Conservation (phyloP, 2,113 vertebrate species). For the Colius striatus region DNA sequence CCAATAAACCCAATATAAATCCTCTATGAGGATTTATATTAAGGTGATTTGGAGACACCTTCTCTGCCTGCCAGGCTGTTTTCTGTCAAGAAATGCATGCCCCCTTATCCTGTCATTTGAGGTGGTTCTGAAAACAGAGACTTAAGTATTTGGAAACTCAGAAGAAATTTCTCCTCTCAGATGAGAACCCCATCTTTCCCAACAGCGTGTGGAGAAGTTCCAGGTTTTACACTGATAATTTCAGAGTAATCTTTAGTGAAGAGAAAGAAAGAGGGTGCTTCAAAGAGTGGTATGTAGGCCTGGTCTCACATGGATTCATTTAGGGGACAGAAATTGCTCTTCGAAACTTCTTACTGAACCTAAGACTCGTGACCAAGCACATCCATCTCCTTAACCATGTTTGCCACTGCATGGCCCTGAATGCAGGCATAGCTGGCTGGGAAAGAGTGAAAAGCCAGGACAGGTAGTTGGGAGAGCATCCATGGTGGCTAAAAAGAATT, state of each 20-base stretch:
- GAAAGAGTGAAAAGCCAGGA: not conserved
- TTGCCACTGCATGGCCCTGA: not conserved
- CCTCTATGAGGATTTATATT: slow-evolving; percentile 30
- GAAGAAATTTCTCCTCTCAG: not conserved
- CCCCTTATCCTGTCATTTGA: not conserved
- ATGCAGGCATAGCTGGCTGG: not conserved
- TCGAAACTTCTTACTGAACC: not conserved
- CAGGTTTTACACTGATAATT: not conserved
- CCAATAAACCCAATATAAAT: not conserved
- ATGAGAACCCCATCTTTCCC: not conserved
- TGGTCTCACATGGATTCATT: not conserved
- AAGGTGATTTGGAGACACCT: slow-evolving; percentile 11
- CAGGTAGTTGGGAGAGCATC: not conserved
- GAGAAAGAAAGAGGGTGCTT: not conserved
- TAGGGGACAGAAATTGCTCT: not conserved
- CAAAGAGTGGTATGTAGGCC: not conserved
- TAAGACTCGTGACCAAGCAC: not conserved
- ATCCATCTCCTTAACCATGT: not conserved
- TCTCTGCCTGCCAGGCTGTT: slow-evolving; percentile 11
- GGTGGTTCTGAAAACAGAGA: not conserved
- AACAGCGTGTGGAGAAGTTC: not conserved
- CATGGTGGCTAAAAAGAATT: not conserved
- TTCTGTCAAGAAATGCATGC: not conserved
- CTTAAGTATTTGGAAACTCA: not conserved
- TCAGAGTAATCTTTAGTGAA: not conserved